Percentiles rank a stretch among this genome's conserved stretches.
Conservation (phyloP, 2,888 invertebrate species). For the Cyaniris semiargus region DNA sequence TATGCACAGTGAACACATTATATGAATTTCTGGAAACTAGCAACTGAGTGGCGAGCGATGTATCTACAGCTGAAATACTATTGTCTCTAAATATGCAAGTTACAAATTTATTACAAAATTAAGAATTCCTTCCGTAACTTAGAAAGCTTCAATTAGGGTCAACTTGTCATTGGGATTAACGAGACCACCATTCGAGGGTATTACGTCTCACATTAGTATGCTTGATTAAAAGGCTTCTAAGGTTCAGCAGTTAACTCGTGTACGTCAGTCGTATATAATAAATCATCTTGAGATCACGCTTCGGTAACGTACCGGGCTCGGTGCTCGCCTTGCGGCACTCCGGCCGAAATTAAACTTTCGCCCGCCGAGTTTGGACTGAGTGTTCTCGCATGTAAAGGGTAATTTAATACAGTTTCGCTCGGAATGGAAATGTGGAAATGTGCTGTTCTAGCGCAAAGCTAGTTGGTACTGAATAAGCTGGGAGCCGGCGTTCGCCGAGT, state of each 20-base stretch:
- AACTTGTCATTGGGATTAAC: constrained; percentile 70
- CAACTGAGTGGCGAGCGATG: no score
- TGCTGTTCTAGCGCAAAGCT: constrained; percentile 66
- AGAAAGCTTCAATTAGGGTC: constrained; percentile 70
- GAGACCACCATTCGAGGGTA: constrained; percentile 59
- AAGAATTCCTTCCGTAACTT: constrained; percentile 43
- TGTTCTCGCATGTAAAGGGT: constrained; percentile 38
- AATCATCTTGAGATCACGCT: constrained; percentile 76
- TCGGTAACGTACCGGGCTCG: constrained; percentile 59
- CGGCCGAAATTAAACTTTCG: constrained; percentile 44
- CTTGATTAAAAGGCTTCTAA: constrained; percentile 78
- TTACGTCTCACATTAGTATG: constrained; percentile 75
- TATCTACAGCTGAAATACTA: background rate
- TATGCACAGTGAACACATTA: no score
- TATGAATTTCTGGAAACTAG: no score
- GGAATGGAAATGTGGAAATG: constrained; percentile 51
- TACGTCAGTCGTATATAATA: constrained; percentile 76
- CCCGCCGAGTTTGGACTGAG: constrained; percentile 39
- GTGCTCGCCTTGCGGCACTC: constrained; percentile 47
- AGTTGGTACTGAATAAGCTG: constrained; percentile 68
- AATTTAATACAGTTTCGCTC: constrained; percentile 48
- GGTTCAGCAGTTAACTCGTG: constrained; percentile 73
- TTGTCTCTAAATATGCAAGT: background rate
- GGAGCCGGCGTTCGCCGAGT: constrained; percentile 62
- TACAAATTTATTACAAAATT: background rate